Conservation (phyloP, 2,797 vertebrate genomes). For the Sebastes oblongus region DNA sequence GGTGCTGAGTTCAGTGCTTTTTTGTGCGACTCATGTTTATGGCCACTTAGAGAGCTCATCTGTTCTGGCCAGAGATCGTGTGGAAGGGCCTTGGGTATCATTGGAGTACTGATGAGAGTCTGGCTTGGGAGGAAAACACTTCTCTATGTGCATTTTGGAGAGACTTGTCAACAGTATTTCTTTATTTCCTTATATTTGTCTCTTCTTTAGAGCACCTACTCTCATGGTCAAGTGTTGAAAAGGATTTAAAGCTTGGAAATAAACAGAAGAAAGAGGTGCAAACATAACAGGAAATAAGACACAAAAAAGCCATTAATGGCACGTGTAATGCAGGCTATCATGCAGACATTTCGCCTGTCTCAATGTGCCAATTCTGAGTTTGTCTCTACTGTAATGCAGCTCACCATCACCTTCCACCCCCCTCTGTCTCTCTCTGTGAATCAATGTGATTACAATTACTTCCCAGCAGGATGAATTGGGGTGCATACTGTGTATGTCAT, state of each 20-base stretch:
- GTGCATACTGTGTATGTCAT: conserved; percentile 46
- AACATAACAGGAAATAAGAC: background rate
- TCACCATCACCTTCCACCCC: background rate
- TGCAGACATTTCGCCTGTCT: background rate
- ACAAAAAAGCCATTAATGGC: background rate
- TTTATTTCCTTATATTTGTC: background rate
- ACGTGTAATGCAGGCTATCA: background rate
- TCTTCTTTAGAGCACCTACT: background rate
- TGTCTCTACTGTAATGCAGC: background rate
- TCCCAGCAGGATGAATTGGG: conserved; percentile 34
- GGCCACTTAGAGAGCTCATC: conserved; percentile 30
- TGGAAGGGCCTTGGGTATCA: conserved; percentile 21
- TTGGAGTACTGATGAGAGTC: conserved; percentile 14
- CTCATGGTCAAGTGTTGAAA: background rate
- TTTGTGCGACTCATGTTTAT: conserved; percentile 39
- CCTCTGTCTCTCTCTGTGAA: background rate
- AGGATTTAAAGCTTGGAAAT: background rate
- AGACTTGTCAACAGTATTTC: background rate
- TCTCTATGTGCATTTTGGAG: background rate
- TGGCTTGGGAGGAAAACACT: conserved; percentile 5
- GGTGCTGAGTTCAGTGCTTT: conserved; percentile 37
- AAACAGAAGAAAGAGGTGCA: background rate
- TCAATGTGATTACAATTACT: conserved; percentile 48
- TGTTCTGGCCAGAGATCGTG: conserved; percentile 30
- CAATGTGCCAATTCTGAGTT: background rate